phyloP scores from a whole-genome alignment of 2,888 invertebrate genomes.

The Sesia bembeciformis region DNA sequence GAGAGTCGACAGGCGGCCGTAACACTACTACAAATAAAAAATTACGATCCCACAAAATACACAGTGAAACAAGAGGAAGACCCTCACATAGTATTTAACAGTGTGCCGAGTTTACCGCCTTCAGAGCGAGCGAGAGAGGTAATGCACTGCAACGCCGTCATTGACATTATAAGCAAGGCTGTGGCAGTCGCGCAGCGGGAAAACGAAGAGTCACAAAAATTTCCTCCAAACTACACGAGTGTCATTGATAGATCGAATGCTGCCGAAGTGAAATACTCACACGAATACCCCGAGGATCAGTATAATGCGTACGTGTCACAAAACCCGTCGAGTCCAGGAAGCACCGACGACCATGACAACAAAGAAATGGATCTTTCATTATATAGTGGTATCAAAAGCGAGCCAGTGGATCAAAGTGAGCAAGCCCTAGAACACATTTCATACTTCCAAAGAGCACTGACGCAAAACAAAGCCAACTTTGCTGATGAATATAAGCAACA shows the following conservation, averaged over 20 bases:
- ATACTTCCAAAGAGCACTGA: conserved; percentile 33
- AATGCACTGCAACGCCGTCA: conserved; percentile 69
- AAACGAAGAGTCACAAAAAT: conserved; percentile 59
- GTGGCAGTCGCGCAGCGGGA: conserved; percentile 68
- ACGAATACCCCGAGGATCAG: conserved; percentile 52
- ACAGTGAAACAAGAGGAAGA: conserved; percentile 56
- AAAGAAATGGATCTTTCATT: conserved; percentile 69
- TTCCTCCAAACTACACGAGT: conserved; percentile 41
- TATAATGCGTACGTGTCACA: conserved; percentile 44
- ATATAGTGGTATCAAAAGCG: conserved; percentile 54
- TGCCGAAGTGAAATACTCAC: conserved; percentile 32
- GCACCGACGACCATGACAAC: conserved; percentile 54
- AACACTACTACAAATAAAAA: conserved; percentile 66
- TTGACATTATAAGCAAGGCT: conserved; percentile 69
- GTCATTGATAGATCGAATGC: conserved; percentile 39
- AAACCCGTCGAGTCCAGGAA: conserved; percentile 41
- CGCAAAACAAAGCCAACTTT: conserved; percentile 39
- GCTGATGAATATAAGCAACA: conserved; percentile 57
- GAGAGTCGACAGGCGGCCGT: conserved; percentile 70
- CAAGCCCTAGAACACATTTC: conserved; percentile 29
- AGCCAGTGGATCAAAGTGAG: conserved; percentile 38
- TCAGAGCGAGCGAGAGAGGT: conserved; percentile 69
- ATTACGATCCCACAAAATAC: conserved; percentile 68
- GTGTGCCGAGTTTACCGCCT: conserved; percentile 71
- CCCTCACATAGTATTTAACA: conserved; percentile 75